A percentile compares a stretch with the other conserved stretches of the same genome.
Evolutionary conservation across 2,113 vertebrate species (phyloP).

Genomic region (Muntiacus muntjak): DNA sequence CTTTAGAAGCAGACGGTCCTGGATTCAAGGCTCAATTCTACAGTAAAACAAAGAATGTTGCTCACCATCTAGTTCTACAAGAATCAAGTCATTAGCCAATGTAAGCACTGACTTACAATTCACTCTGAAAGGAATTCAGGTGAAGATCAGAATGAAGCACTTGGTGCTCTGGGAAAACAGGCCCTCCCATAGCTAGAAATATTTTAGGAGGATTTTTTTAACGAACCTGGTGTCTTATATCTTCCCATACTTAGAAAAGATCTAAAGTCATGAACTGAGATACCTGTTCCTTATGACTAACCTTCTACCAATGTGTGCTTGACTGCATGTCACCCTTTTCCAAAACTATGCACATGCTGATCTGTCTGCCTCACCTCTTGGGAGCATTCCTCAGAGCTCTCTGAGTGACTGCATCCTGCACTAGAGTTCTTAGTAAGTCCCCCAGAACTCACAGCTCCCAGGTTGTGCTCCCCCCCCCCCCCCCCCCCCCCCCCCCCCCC

Average conservation of each 20-base stretch:
- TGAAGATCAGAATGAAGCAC: background rate
- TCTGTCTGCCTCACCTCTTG: background rate
- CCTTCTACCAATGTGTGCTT: background rate
- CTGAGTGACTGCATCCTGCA: background rate
- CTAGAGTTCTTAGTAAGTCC: background rate
- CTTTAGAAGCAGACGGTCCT: background rate
- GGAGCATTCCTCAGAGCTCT: background rate
- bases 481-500: too few species aligned
- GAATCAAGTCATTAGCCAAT: background rate
- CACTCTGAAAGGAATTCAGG: background rate
- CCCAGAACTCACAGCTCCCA: background rate
- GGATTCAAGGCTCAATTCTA: background rate
- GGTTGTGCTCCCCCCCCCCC: rapidly evolving
- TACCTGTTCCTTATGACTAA: background rate
- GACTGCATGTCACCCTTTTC: background rate
- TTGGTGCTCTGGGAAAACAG: background rate
- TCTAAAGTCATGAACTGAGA: background rate
- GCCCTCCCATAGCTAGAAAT: background rate
- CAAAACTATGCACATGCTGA: background rate
- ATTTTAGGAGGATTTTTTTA: background rate
- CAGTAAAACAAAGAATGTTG: background rate
- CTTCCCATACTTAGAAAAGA: background rate
- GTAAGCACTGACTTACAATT: background rate
- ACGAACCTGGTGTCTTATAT: background rate
- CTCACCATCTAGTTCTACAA: background rate